Evolutionary conservation across 2,888 invertebrate genomes (phyloP).

Genomic region (Limnephilus rhombicus): DNA sequence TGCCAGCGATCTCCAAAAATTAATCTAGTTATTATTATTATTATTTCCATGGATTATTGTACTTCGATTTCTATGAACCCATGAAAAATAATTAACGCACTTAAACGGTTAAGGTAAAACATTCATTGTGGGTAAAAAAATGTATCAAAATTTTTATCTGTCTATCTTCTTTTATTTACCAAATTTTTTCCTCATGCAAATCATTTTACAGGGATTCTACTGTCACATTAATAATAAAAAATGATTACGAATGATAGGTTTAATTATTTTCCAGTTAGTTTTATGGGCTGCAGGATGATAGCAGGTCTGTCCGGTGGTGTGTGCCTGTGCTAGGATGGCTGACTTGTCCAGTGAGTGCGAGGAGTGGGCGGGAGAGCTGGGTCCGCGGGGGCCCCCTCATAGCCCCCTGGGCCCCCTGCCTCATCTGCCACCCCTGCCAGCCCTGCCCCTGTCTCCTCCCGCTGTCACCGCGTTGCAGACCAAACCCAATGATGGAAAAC

Average conservation of each 20-base stretch:
- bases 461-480: conserved; percentile 64
- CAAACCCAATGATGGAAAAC: conserved; percentile 76
- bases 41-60: too few species aligned
- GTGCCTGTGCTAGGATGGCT: conserved; percentile 71
- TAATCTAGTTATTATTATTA: too few species aligned
- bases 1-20: too few species aligned
- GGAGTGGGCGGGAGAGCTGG: conserved; percentile 77
- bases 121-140: too few species aligned
- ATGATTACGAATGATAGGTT: neutral
- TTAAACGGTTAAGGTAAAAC: too few species aligned
- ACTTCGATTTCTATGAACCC: too few species aligned
- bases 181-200: neutral
- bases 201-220: neutral
- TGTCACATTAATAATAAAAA: neutral
- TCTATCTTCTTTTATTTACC: neutral
- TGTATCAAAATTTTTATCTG: neutral
- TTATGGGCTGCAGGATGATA: neutral
- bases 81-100: too few species aligned
- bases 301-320: neutral
- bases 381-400: conserved; percentile 77
- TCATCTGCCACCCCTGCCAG: conserved; percentile 7
- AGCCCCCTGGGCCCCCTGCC: conserved; percentile 76
- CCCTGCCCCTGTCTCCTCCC: neutral
- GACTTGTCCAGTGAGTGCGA: conserved; percentile 74
- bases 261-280: neutral